These are phyloP conservation scores for Parapsyche elsis DNA, from an alignment of 1,140 invertebrate genomes.

Conservation along the genomic window DNA sequence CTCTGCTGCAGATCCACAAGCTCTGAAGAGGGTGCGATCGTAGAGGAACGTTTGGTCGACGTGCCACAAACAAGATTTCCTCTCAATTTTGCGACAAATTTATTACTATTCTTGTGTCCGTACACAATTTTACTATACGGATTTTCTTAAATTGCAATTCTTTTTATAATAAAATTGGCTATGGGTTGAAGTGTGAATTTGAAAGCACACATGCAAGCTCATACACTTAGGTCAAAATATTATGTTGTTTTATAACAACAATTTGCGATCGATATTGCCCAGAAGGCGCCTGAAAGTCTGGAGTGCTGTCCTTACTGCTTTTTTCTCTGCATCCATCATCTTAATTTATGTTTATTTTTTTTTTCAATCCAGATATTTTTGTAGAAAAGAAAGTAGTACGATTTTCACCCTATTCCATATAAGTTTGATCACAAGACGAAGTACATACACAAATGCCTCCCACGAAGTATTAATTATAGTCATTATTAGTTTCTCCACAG, in stretches of 20 bases:
- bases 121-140: too few relatives aligned
- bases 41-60: too few relatives aligned
- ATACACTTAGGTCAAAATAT: not conserved
- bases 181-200: too few relatives aligned
- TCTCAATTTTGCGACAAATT: not conserved
- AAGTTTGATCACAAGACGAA: not conserved
- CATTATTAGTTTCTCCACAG: not conserved
- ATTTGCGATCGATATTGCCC: not conserved
- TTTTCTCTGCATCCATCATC: conserved; percentile 27
- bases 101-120: not conserved
- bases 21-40: not conserved
- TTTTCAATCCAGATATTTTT: conserved; percentile 26
- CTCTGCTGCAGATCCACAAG: not conserved
- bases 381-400: not conserved
- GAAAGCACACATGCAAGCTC: too few relatives aligned
- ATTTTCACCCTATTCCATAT: not conserved
- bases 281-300: conserved; percentile 21
- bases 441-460: not conserved
- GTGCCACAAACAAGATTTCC: not conserved
- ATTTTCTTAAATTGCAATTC: too few relatives aligned
- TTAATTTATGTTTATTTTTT: conserved; percentile 30
- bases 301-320: not conserved
- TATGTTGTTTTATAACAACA: not conserved
- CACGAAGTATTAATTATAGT: not conserved
- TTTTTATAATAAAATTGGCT: too few relatives aligned